Percentiles rank a stretch among this genome's conserved stretches.
These are phyloP conservation scores for Gymnothorax reevesii DNA, from an alignment of 2,797 vertebrate species.

Conservation along the genomic window DNA sequence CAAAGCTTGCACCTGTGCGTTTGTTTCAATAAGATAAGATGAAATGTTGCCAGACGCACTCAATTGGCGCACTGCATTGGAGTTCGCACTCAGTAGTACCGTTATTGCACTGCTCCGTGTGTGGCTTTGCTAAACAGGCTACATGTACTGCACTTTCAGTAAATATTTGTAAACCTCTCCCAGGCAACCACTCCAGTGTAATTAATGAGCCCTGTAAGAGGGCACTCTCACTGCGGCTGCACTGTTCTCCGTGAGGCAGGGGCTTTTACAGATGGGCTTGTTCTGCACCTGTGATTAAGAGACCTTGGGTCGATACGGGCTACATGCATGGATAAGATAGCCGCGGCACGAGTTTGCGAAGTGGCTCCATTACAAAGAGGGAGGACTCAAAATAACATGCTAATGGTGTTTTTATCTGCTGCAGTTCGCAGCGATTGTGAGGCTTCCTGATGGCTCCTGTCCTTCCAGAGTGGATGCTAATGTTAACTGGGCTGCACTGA, in stretches of 20 bases:
- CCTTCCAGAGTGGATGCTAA: not conserved
- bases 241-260: not conserved
- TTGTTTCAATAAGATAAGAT: not conserved
- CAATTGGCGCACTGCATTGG: not conserved
- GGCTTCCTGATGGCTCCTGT: not conserved
- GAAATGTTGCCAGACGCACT: not conserved
- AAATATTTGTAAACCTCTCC: constrained; percentile 34
- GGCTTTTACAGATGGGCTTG: not conserved
- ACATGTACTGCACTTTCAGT: constrained; percentile 13
- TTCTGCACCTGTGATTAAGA: not conserved
- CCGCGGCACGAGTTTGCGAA: not conserved
- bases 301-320: not conserved
- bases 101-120: not conserved
- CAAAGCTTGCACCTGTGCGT: not conserved
- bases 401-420: constrained; percentile 34
- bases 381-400: constrained; percentile 34
- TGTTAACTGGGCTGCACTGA: not conserved
- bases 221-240: not conserved
- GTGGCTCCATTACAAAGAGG: constrained; percentile 13
- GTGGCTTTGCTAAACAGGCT: not conserved
- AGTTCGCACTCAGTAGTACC: not conserved
- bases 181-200: constrained; percentile 24
- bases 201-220: constrained; percentile 12
- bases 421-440: not conserved
- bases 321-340: constrained; percentile 22